Evolutionary conservation across 2,113 vertebrate genomes (phyloP).

Genomic region (Hippocampus guttulatus): DNA sequence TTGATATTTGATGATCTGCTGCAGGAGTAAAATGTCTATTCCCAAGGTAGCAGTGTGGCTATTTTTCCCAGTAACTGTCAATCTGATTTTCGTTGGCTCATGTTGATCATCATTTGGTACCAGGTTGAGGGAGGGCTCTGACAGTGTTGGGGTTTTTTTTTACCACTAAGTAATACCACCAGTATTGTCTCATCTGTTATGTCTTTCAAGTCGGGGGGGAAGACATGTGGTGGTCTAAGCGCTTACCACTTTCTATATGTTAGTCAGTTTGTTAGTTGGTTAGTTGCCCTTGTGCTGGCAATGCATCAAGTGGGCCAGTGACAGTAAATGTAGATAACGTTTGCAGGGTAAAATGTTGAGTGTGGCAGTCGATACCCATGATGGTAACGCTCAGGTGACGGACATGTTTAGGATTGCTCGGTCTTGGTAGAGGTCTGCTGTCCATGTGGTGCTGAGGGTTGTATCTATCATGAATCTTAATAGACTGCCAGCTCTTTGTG

Average conservation of each 20-base stretch:
- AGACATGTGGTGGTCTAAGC: slow-evolving; percentile 36
- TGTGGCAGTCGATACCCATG: not conserved
- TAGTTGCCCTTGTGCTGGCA: too few relatives aligned
- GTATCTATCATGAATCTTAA: not conserved
- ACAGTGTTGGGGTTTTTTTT: slow-evolving; percentile 40
- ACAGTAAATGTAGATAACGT: too few relatives aligned
- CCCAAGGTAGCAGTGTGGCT: slow-evolving; percentile 37
- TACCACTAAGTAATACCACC: too few relatives aligned
- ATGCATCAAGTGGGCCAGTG: too few relatives aligned
- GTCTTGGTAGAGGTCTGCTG: slow-evolving; percentile 11
- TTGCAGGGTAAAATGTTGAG: not conserved
- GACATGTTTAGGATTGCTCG: slow-evolving; percentile 9
- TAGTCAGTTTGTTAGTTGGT: too few relatives aligned
- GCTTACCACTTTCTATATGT: too few relatives aligned
- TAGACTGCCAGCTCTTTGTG: not conserved
- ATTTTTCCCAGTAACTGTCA: slow-evolving; percentile 18
- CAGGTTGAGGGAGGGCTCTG: slow-evolving; percentile 45
- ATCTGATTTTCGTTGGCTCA: slow-evolving; percentile 38
- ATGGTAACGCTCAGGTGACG: not conserved
- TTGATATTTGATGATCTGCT: slow-evolving; percentile 64
- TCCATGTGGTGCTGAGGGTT: not conserved
- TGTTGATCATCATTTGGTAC: slow-evolving; percentile 37
- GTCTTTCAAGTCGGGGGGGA: slow-evolving; percentile 43
- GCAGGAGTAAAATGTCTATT: slow-evolving; percentile 56
- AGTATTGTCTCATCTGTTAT: slow-evolving; percentile 45